Percentiles rank a stretch among this genome's conserved stretches.
Conservation (phyloP, 2,797 vertebrate species). For the Eremophila alpestris region DNA sequence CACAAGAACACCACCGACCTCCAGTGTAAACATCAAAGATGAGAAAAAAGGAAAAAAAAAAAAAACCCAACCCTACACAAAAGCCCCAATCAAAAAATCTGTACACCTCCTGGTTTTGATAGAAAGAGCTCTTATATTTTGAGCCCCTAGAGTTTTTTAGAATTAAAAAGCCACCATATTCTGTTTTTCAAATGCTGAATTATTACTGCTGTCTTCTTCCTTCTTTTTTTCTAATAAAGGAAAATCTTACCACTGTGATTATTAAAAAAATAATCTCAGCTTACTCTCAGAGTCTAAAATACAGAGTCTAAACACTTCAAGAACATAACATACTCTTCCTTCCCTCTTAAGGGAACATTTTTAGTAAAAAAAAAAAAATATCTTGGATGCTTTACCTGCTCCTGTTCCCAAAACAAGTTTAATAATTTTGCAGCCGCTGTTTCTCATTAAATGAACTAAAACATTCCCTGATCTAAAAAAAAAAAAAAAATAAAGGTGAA, state of each 20-base stretch:
- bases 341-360: background rate
- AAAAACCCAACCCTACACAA: background rate
- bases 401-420: background rate
- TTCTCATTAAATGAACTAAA: background rate
- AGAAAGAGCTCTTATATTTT: background rate
- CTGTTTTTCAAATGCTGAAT: background rate
- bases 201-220: background rate
- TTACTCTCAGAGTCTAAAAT: background rate
- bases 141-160: too few relatives aligned
- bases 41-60: background rate
- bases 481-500: background rate
- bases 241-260: background rate
- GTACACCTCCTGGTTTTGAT: background rate
- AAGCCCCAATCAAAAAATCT: accelerated
- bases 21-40: background rate
- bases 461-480: background rate
- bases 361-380: background rate
- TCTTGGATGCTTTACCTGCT: constrained; percentile 24
- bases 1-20: background rate
- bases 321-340: constrained; percentile 9
- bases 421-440: background rate
- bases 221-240: background rate
- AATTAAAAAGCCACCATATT: background rate
- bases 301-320: background rate
- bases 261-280: background rate